Conservation (phyloP, 2,113 vertebrate species). For the Physeter macrocephalus region DNA sequence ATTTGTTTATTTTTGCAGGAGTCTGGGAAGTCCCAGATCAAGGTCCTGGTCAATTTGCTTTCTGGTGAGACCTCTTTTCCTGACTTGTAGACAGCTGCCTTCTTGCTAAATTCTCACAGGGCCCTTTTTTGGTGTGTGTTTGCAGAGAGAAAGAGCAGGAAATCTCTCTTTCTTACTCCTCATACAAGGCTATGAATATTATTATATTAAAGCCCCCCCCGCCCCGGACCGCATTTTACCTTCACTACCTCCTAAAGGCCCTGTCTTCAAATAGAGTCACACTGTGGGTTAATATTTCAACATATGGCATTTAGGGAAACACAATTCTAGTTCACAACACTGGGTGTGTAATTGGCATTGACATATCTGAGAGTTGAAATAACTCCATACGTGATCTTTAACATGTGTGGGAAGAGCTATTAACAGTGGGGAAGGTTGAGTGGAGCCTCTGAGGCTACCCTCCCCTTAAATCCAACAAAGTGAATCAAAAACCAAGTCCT, state of each 20-base stretch:
- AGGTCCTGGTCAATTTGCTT: neutral
- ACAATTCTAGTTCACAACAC: neutral
- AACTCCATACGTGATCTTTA: neutral
- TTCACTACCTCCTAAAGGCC: neutral
- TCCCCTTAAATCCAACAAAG: no score
- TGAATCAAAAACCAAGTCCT: neutral
- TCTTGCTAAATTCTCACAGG: neutral
- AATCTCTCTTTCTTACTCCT: neutral
- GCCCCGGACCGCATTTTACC: neutral
- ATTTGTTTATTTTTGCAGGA: neutral
- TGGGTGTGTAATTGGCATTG: neutral
- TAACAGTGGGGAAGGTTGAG: neutral
- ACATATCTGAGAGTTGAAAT: neutral
- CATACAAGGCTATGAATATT: neutral
- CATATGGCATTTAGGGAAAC: neutral
- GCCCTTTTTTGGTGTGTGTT: neutral
- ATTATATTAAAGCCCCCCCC: neutral
- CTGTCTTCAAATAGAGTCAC: no score
- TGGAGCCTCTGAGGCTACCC: neutral
- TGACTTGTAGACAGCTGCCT: neutral
- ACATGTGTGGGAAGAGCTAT: neutral
- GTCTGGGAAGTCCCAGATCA: neutral
- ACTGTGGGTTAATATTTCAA: neutral
- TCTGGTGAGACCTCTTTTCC: neutral
- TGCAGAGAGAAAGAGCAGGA: neutral